Base-by-base conservation (phyloP, 2,797 vertebrate genomes). In the Fratercula arctica region DNA sequence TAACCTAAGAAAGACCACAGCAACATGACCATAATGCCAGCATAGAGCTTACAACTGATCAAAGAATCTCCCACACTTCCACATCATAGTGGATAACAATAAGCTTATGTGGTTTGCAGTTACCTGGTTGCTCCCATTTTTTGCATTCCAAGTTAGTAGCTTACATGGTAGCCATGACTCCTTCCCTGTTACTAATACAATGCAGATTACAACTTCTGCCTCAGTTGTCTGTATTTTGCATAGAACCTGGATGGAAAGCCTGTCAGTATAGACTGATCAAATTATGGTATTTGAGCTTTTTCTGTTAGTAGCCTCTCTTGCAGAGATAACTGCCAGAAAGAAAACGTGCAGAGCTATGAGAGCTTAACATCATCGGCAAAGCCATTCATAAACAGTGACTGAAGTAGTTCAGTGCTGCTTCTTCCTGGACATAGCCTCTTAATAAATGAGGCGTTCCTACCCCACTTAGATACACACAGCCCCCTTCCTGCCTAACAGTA, bases 11-110 rank as follows among this genome's bases (percentile, higher is more conserved):
- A 69, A 66, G 66, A 37, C 16, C 4, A 48, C 14, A 46, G 53
- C 64, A 78, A 74, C 33, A 9, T 3, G 5, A 66, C 5, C 0
- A 1, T 16, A 1, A 13, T 39, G 8, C 9, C 3, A 13, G 66
- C 54, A 66, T 28, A 63, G 70, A 67, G 46, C 31, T 87, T 51
- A 25, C 10, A 83, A 57, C 61, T 68, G n/a, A 29, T 26, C 18
- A 50, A 10, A 16, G 68, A 25, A 31, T 67, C 48, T 48, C 68
- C 76, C 8, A 13, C 5, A 0, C 1, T 3, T 48, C 28, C 0
- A 0, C 35, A 14, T 56, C 41, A 24, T 5, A 60, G 35, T 18
- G 18, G 46, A 1, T 33, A 37, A 54, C 26, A 35, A 18, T 24
- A 13, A 59, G 29, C 41, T 45, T 35, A 15, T 1, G 1, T 41